Evolutionary conservation across 2,888 invertebrate genomes (phyloP).

Genomic region (Dendrolimus pini): DNA sequence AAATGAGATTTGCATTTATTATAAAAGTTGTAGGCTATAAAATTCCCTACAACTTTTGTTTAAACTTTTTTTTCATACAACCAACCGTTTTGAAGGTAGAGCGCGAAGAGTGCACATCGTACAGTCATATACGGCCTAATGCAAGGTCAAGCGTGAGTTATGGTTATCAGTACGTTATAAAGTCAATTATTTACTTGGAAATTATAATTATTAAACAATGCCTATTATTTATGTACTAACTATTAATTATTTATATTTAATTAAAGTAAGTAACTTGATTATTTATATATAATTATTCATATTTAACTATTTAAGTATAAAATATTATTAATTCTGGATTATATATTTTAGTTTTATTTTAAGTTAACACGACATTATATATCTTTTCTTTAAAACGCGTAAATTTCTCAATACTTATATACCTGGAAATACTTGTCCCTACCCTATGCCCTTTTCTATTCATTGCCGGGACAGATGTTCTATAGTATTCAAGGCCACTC

Average conservation of each 20-base stretch:
- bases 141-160: slow-evolving; percentile 21
- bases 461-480: slow-evolving; percentile 18
- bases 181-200: slow-evolving; percentile 10
- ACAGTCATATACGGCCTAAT: slow-evolving; percentile 19
- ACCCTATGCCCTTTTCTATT: slow-evolving; percentile 19
- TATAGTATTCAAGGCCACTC: slow-evolving; percentile 17
- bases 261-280: slow-evolving; percentile 9
- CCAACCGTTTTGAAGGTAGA: slow-evolving; percentile 16
- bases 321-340: slow-evolving; percentile 13
- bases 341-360: slow-evolving; percentile 11
- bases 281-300: slow-evolving; percentile 11
- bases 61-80: neutral
- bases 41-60: slow-evolving; percentile 1
- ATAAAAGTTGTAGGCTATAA: slow-evolving; percentile 13
- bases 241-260: slow-evolving; percentile 14
- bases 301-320: slow-evolving; percentile 13
- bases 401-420: slow-evolving; percentile 20
- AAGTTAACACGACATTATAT: slow-evolving; percentile 15
- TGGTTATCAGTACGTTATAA: slow-evolving; percentile 17
- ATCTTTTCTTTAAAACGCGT: slow-evolving; percentile 16
- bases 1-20: slow-evolving; percentile 10
- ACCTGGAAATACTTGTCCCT: slow-evolving; percentile 21
- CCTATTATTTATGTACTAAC: slow-evolving; percentile 12
- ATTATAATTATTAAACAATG: slow-evolving; percentile 10
- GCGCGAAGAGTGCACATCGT: slow-evolving; percentile 16